Conservation (phyloP, 2,797 vertebrate genomes). For the Sitta carolinensis region DNA sequence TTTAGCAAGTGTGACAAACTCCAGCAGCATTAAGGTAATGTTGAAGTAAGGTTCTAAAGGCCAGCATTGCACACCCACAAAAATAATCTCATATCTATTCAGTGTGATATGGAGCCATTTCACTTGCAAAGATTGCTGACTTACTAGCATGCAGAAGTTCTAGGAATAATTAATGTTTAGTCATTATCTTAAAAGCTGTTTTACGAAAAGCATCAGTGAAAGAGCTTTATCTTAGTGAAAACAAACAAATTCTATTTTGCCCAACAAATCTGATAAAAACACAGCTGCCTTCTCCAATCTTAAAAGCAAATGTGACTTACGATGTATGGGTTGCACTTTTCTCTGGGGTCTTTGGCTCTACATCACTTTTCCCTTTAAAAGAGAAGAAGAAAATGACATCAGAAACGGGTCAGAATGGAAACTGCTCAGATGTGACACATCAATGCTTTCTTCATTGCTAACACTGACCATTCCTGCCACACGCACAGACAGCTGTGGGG, state of each 20-base stretch:
- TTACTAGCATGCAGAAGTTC: slow-evolving; percentile 20
- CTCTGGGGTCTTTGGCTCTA: slow-evolving; percentile 77
- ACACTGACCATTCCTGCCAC: slow-evolving; percentile 44
- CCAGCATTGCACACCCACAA: not conserved
- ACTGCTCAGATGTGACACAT: slow-evolving; percentile 30
- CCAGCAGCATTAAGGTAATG: slow-evolving; percentile 29
- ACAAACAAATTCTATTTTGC: slow-evolving; percentile 31
- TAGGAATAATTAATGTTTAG: slow-evolving; percentile 57
- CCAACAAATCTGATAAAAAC: slow-evolving; percentile 48
- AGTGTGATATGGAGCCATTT: not conserved
- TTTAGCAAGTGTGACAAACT: slow-evolving; percentile 41
- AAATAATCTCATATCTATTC: not conserved
- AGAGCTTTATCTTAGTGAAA: slow-evolving; percentile 48
- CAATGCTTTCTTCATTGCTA: slow-evolving; percentile 27
- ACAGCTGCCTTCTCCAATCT: slow-evolving; percentile 18
- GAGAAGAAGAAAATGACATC: slow-evolving; percentile 65
- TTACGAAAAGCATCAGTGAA: slow-evolving; percentile 47
- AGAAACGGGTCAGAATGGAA: slow-evolving; percentile 48
- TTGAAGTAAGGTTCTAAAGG: slow-evolving; percentile 35
- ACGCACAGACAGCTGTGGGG: not conserved
- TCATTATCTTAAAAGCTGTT: slow-evolving; percentile 42
- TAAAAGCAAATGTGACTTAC: slow-evolving; percentile 75
- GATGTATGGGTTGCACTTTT: slow-evolving; percentile 75
- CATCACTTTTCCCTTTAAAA: slow-evolving; percentile 79
- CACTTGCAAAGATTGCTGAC: slow-evolving; percentile 31